Base-by-base conservation (phyloP, 2,113 vertebrate genomes). In the Callorhinus ursinus region DNA sequence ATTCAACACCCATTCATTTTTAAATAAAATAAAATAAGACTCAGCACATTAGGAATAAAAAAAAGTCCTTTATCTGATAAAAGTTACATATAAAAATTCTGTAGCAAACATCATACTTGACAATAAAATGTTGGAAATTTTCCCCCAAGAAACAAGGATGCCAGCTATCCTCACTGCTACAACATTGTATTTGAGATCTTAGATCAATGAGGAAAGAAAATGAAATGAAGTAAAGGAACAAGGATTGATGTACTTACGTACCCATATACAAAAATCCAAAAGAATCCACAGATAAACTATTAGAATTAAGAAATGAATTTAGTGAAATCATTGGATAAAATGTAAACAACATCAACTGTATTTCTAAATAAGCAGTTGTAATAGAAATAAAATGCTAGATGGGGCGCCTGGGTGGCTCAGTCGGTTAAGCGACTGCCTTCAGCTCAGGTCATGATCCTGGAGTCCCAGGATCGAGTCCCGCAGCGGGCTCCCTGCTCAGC, bases 381-480 rank as follows among this genome's bases (percentile, higher is more conserved):
- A 83, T 65, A 95, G 87, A 87, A 79, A 87, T 93, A 86, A 87
- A 93, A 79, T 19, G 46, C 26, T 93, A 55, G 59, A 93, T n/a
- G n/a, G n/a, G n/a, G n/a, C n/a, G n/a, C n/a, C n/a, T n/a, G n/a
- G n/a, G n/a, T n/a, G n/a, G n/a, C n/a, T n/a, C n/a, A n/a, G n/a
- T n/a, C n/a, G n/a, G n/a, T n/a, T n/a, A n/a, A n/a, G n/a, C n/a
- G n/a, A n/a, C n/a, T n/a, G n/a, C n/a, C n/a, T n/a, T n/a, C n/a
- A n/a, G n/a, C n/a, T n/a, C n/a, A n/a, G n/a, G n/a, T n/a, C n/a
- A n/a, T n/a, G n/a, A n/a, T n/a, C n/a, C n/a, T n/a, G n/a, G n/a
- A n/a, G n/a, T n/a, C n/a, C n/a, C n/a, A n/a, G n/a, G n/a, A n/a
- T n/a, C n/a, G n/a, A n/a, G n/a, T n/a, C n/a, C n/a, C n/a, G n/a